Evolutionary conservation across 1,140 invertebrate genomes (phyloP), one percentile per base, ranked within the genome.

Genomic region (Lysiphlebus fabarum): DNA sequence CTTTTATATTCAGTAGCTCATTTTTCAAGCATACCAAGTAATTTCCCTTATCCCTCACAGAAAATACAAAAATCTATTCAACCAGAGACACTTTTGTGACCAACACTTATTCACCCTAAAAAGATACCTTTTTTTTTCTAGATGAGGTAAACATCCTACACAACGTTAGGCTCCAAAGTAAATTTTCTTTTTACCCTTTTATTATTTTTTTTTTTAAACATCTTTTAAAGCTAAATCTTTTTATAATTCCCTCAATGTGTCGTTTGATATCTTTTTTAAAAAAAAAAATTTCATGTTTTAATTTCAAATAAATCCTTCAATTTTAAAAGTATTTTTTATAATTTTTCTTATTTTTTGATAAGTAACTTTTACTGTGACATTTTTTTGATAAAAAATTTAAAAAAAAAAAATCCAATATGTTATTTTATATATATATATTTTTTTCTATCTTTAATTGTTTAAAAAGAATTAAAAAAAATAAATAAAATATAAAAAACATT

Each of bases 101-200:
- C 17, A 26, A 3, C 17, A 17, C 17, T 17, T 4, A 26, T 38
- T 53, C 51, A 42, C 41, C 51, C 40, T 3, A 7, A 41, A n/a
- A 10, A 14, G 51, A 53, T 53, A n/a, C n/a, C n/a, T n/a, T 49
- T 40, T 7, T 58, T 51, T 42, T 40, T 33, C 49, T 36, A 58
- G 17, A 26, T 4, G 17, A 26, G 37, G 7, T 26, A 43, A 12
- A 12, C 53, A 12, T n/a, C 14, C 41, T 26, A 26, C 53, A 33
- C 17, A 7, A 33, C 53, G 42, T 44, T 55, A 55, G 43, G 53
- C 53, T 14, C 41, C 53, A 17, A 55, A 14, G 42, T 12, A 41
- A 40, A 34, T 40, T 12, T 43, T 12, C 2, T 17, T 55, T 53
- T 36, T 8, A n/a, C n/a, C n/a, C n/a, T 53, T 53, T 14, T 17